Evolutionary conservation across 2,113 vertebrate species (phyloP).

Genomic region (Tylochromis polylepis): DNA sequence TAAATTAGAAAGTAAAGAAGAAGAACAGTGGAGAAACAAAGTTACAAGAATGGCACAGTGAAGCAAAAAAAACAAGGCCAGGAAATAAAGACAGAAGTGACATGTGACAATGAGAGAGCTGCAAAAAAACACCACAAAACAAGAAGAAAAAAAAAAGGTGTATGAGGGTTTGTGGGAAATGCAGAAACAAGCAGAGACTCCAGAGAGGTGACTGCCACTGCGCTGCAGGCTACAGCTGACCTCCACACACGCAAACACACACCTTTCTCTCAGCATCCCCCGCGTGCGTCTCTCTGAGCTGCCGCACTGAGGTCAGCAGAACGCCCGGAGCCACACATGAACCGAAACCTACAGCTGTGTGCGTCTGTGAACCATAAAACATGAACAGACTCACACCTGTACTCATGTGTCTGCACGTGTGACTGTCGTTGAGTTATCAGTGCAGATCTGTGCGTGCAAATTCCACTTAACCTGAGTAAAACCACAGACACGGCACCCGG

Average conservation of each 20-base stretch:
- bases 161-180: neutral
- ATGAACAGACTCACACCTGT: neutral
- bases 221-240: conserved; percentile 22
- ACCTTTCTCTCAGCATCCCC: neutral
- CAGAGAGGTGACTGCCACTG: neutral
- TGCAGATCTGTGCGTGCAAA: neutral
- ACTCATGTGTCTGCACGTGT: neutral
- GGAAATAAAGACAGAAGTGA: neutral
- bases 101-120: neutral
- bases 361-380: neutral
- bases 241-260: neutral
- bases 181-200: neutral
- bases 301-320: neutral
- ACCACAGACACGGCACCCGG: neutral
- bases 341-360: neutral
- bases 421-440: neutral
- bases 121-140: neutral
- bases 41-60: neutral
- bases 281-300: neutral
- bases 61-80: neutral
- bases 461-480: neutral
- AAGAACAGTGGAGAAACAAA: neutral
- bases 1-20: neutral
- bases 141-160: accelerated
- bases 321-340: conserved; percentile 3